Conservation (phyloP, 2,797 vertebrate species). For the Siniperca obscura region DNA sequence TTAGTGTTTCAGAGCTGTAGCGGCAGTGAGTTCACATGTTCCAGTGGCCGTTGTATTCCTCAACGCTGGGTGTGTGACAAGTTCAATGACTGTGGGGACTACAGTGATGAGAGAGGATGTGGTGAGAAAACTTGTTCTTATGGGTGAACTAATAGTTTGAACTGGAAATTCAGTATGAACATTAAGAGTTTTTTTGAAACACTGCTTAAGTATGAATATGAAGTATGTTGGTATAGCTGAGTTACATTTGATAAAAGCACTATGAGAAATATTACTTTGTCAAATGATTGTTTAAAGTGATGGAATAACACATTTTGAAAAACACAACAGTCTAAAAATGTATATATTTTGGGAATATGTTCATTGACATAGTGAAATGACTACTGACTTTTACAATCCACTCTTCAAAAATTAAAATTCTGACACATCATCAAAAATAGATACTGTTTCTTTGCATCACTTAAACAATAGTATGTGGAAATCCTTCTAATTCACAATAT, state of each 20-base stretch:
- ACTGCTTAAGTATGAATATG: not conserved
- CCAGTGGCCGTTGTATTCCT: conserved; percentile 82
- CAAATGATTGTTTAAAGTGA: not conserved
- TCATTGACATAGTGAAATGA: not conserved
- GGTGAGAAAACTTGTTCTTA: conserved; percentile 69
- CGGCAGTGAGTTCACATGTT: conserved; percentile 80
- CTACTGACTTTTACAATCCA: not conserved
- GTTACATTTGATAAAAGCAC: not conserved
- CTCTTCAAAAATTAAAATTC: not conserved
- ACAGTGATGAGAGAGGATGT: conserved; percentile 83
- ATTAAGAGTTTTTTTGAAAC: not conserved
- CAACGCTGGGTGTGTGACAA: conserved; percentile 83
- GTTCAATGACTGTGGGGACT: conserved; percentile 85
- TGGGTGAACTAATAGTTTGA: not conserved
- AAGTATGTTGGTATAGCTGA: not conserved
- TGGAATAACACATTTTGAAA: not conserved
- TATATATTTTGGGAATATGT: not conserved
- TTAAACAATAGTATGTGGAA: not conserved
- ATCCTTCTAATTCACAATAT: not conserved
- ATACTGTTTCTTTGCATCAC: not conserved
- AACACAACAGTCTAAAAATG: not conserved
- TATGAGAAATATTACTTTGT: not conserved
- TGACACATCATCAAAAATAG: not conserved
- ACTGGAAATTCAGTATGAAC: not conserved
- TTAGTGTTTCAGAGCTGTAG: conserved; percentile 80